A percentile compares a stretch with the other conserved stretches of the same genome.
Conservation (phyloP, 35 echinoderm and acorn worm genomes). For the Ophioderma brevispina region DNA sequence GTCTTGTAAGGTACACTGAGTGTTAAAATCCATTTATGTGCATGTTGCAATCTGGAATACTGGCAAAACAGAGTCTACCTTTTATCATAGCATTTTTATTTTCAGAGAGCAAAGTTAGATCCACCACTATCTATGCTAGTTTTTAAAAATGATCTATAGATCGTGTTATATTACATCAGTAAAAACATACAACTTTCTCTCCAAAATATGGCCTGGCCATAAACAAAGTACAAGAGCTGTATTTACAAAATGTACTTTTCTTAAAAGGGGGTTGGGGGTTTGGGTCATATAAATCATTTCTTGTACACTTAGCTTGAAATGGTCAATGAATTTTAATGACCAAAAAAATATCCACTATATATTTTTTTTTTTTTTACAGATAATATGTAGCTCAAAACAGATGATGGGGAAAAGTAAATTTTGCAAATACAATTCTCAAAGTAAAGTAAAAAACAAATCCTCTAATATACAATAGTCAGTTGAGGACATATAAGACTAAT, state of each 20-base stretch:
- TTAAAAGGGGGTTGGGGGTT: not conserved
- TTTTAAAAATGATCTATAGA: not conserved
- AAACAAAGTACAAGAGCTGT: not conserved
- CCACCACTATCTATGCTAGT: not conserved
- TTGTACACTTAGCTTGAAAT: not conserved
- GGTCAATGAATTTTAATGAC: not conserved
- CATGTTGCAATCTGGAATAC: not conserved
- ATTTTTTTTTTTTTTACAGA: not conserved
- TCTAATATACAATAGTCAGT: not conserved
- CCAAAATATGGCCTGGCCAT: constrained; percentile 3
- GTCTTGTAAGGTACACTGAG: not conserved
- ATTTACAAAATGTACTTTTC: constrained; percentile 11
- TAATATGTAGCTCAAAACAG: not conserved
- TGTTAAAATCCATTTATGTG: not conserved
- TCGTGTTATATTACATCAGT: constrained; percentile 1
- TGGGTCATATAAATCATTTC: not conserved
- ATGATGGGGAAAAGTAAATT: not conserved
- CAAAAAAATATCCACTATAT: not conserved
- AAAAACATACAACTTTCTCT: not conserved
- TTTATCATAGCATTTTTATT: not conserved
- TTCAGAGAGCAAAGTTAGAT: not conserved
- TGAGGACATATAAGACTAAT: not conserved
- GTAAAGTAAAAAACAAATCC: not conserved
- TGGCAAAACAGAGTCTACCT: no score
- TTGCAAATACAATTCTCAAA: constrained; percentile 6